Conservation (phyloP, 2,888 invertebrate genomes). For the Heliconius ismenius region DNA sequence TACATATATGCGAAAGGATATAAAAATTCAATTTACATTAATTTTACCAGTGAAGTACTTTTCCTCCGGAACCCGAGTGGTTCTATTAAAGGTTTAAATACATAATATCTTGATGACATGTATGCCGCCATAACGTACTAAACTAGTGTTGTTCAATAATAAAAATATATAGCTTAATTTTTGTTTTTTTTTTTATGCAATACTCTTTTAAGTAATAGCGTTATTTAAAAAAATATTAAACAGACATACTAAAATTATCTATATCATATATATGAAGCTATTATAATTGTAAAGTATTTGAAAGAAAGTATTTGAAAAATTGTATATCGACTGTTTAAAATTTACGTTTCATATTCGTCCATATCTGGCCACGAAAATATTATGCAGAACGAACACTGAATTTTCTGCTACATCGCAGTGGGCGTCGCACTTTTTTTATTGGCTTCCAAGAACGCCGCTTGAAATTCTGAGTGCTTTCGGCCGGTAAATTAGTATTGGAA, state of each 20-base stretch:
- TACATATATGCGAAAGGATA: conserved; percentile 23
- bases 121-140: too few species aligned
- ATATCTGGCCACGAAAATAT: conserved; percentile 11
- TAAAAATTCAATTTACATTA: conserved; percentile 17
- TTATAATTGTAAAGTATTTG: not conserved
- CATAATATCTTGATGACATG: not conserved
- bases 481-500: conserved; percentile 24
- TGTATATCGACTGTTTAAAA: not conserved
- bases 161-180: too few species aligned
- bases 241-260: not conserved
- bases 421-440: conserved; percentile 24
- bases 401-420: conserved; percentile 20
- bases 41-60: conserved; percentile 3
- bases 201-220: not conserved
- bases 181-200: not conserved
- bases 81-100: not conserved
- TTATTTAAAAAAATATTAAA: not conserved
- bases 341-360: not conserved
- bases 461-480: conserved; percentile 22
- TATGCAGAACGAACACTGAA: conserved; percentile 11
- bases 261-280: not conserved
- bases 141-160: too few species aligned
- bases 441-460: conserved; percentile 22
- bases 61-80: not conserved
- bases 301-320: not conserved